Percentiles rank a stretch among this genome's conserved stretches.
phyloP scores from a whole-genome alignment of 1,140 invertebrate genomes.

The Penaeus chinensis region DNA sequence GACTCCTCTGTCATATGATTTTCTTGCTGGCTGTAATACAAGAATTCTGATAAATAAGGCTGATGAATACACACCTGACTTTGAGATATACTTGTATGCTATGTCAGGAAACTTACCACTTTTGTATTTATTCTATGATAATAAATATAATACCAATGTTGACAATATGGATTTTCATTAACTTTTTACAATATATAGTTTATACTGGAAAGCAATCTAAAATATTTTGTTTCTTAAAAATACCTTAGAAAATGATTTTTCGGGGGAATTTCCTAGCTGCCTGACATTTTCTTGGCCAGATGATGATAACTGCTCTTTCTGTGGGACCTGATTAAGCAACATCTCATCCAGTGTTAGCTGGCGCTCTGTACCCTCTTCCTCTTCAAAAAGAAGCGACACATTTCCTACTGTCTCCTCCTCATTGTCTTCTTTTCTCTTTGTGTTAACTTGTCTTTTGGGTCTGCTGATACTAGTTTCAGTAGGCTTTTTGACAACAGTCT shows the following conservation, averaged over 20 bases:
- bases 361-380: constrained; percentile 18
- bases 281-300: too few relatives aligned
- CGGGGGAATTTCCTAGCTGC: background rate
- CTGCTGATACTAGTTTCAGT: too few relatives aligned
- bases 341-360: background rate
- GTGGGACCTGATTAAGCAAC: background rate
- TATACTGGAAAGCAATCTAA: too few relatives aligned
- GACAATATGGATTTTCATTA: too few relatives aligned
- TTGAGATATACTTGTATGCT: background rate
- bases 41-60: background rate
- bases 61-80: background rate
- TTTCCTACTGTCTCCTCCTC: background rate
- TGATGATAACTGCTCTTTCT: background rate
- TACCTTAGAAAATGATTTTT: constrained; percentile 34
- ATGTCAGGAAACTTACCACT: too few relatives aligned
- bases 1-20: constrained; percentile 6
- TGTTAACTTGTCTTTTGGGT: too few relatives aligned
- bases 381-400: constrained; percentile 45
- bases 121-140: too few relatives aligned
- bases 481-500: too few relatives aligned
- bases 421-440: background rate
- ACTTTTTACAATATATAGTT: too few relatives aligned
- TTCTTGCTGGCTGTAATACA: constrained; percentile 27
- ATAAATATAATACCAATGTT: too few relatives aligned
- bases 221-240: too few relatives aligned